Conservation (phyloP, 2,888 invertebrate genomes). For the Drosophila mercatorum region DNA sequence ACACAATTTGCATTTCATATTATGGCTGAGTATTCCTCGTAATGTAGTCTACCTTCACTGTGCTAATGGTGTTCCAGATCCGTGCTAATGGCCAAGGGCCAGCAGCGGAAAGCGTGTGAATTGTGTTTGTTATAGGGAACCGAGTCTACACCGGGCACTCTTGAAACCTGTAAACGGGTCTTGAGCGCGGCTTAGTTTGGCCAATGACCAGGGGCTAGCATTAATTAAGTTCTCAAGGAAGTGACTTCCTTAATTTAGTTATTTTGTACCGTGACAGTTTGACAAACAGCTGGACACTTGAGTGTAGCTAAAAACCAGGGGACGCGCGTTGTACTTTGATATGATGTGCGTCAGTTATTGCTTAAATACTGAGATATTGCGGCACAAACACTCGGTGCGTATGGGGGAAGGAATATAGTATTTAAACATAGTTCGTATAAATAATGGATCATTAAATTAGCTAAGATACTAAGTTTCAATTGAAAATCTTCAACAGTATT, state of each 20-base stretch:
- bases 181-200: background rate
- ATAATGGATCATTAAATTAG: background rate
- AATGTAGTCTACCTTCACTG: constrained; percentile 19
- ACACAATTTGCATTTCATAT: constrained; percentile 70
- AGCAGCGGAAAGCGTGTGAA: constrained; percentile 61
- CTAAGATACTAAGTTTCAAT: background rate
- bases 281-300: constrained; percentile 27
- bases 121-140: constrained; percentile 24
- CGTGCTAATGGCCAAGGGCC: constrained; percentile 47
- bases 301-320: background rate
- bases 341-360: background rate
- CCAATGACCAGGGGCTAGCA: constrained; percentile 28
- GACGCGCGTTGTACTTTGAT: background rate
- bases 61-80: background rate
- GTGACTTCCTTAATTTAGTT: constrained; percentile 48
- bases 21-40: constrained; percentile 49
- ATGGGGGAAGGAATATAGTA: too few relatives aligned
- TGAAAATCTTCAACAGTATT: background rate
- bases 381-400: background rate
- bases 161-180: background rate
- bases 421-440: background rate
- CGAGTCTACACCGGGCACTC: background rate
- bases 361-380: background rate
- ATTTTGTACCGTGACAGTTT: constrained; percentile 25
- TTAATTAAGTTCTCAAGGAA: constrained; percentile 58